These are phyloP conservation scores for Hirundichthys speculiger DNA, from an alignment of 2,113 vertebrate genomes.

Conservation along the genomic window DNA sequence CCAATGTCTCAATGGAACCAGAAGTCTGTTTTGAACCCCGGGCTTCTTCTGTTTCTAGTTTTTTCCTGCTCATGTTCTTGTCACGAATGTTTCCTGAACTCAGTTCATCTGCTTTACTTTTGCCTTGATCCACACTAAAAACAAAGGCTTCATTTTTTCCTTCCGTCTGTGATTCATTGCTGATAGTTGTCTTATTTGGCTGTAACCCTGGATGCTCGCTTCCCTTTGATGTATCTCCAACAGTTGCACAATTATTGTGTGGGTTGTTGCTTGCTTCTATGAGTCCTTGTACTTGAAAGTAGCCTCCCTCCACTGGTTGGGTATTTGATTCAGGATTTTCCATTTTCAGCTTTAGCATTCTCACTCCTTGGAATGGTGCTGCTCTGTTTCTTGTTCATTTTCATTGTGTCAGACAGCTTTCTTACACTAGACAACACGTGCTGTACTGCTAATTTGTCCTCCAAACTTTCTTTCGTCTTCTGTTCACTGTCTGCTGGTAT, in stretches of 20 bases:
- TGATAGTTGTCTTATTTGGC: slow-evolving; percentile 26
- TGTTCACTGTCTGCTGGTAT: slow-evolving; percentile 13
- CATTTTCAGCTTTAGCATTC: slow-evolving; percentile 23
- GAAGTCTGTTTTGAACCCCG: slow-evolving; percentile 43
- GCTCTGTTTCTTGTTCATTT: slow-evolving; percentile 28
- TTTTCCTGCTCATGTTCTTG: slow-evolving; percentile 31
- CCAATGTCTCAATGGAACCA: slow-evolving; percentile 20
- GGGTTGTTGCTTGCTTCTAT: slow-evolving; percentile 18
- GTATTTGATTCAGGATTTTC: slow-evolving; percentile 32
- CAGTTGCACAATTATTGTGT: slow-evolving; percentile 11
- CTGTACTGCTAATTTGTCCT: slow-evolving; percentile 38
- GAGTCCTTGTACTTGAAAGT: slow-evolving; percentile 70
- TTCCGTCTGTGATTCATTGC: slow-evolving; percentile 24
- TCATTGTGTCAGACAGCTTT: slow-evolving; percentile 40
- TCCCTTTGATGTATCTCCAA: slow-evolving; percentile 20
- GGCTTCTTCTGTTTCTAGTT: slow-evolving; percentile 22
- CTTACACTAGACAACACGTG: slow-evolving; percentile 35
- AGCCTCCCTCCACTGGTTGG: slow-evolving; percentile 43
- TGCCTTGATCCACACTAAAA: slow-evolving; percentile 35
- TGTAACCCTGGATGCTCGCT: slow-evolving; percentile 19
- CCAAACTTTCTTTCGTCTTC: slow-evolving; percentile 19
- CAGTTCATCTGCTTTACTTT: slow-evolving; percentile 33
- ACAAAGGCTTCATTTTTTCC: slow-evolving; percentile 21
- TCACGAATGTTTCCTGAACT: slow-evolving; percentile 28
- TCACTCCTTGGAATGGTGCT: slow-evolving; percentile 12